Percentiles rank a stretch among this genome's conserved stretches.
Evolutionary conservation across 2,113 vertebrate genomes (phyloP).

Genomic region (Pterocles orientalis): DNA sequence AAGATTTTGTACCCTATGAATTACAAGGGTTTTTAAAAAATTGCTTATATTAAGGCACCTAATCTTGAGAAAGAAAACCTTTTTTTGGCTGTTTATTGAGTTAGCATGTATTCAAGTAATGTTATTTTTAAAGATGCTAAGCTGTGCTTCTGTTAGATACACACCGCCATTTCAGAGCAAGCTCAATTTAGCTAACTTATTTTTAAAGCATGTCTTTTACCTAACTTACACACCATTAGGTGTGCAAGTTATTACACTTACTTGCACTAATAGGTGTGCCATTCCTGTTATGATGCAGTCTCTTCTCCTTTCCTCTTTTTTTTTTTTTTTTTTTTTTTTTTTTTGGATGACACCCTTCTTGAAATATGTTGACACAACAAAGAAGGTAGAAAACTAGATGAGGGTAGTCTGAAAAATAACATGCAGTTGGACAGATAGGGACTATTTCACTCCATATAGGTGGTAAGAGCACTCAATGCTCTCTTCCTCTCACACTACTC

Average conservation of each 20-base stretch:
- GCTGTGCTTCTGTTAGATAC: background rate
- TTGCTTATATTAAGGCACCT: background rate
- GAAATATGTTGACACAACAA: background rate
- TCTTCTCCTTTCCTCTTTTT: background rate
- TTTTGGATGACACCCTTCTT: background rate
- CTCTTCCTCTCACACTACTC: background rate
- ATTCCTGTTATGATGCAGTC: background rate
- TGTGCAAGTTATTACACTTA: too few relatives aligned
- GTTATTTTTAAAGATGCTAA: background rate
- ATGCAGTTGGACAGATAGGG: accelerated
- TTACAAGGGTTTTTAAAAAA: background rate
- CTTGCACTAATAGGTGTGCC: background rate
- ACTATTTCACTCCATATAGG: background rate
- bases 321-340: too few relatives aligned
- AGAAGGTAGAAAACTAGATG: background rate
- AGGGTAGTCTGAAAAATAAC: background rate
- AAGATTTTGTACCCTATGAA: background rate
- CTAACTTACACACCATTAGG: background rate
- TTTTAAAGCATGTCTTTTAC: background rate
- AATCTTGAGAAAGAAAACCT: background rate
- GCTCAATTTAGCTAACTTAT: background rate
- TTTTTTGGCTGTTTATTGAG: background rate
- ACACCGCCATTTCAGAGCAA: background rate
- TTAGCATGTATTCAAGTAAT: background rate
- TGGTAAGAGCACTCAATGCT: background rate